phyloP scores from a whole-genome alignment of 2,113 vertebrate genomes.

The Lutjanus erythropterus region DNA sequence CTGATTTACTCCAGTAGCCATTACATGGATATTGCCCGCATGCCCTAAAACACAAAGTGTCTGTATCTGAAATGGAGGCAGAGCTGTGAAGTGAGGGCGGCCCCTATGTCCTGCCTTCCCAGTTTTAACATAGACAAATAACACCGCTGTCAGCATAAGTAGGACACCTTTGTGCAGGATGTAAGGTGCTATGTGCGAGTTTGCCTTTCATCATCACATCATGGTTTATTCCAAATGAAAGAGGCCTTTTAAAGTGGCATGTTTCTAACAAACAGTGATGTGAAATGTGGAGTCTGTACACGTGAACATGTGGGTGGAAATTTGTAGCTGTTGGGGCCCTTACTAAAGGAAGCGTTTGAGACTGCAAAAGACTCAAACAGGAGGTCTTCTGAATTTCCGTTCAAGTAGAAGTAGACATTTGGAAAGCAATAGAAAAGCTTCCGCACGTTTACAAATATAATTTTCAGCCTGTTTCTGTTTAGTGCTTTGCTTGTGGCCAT shows the following conservation, averaged over 20 bases:
- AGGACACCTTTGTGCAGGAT: conserved; percentile 34
- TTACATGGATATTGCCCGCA: conserved; percentile 39
- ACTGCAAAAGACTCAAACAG: conserved; percentile 2
- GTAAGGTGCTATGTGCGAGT: conserved; percentile 35
- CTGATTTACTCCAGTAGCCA: conserved; percentile 42
- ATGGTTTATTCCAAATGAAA: conserved; percentile 21
- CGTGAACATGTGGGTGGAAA: conserved; percentile 1
- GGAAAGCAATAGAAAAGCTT: conserved; percentile 42
- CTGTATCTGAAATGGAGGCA: conserved; percentile 44
- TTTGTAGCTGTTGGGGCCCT: conserved; percentile 15
- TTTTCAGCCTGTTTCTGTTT: conserved; percentile 21
- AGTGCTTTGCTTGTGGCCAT: conserved; percentile 28
- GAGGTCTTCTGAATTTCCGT: conserved; percentile 18
- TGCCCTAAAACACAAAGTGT: conserved; percentile 36
- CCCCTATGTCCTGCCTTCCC: conserved; percentile 35
- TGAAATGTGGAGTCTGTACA: conserved; percentile 18
- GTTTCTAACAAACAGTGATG: conserved; percentile 6
- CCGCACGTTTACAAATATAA: conserved; percentile 35
- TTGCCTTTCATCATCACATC: conserved; percentile 49
- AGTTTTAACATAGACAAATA: conserved; percentile 32
- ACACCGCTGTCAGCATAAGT: conserved; percentile 37
- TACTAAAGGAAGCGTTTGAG: conserved; percentile 13
- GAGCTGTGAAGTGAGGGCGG: conserved; percentile 44
- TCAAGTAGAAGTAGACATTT: conserved; percentile 23
- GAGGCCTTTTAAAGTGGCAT: conserved; percentile 33